Percentiles rank a stretch among this genome's conserved stretches.
phyloP scores from a whole-genome alignment of 2,113 vertebrate species.

The Prionailurus bengalensis region DNA sequence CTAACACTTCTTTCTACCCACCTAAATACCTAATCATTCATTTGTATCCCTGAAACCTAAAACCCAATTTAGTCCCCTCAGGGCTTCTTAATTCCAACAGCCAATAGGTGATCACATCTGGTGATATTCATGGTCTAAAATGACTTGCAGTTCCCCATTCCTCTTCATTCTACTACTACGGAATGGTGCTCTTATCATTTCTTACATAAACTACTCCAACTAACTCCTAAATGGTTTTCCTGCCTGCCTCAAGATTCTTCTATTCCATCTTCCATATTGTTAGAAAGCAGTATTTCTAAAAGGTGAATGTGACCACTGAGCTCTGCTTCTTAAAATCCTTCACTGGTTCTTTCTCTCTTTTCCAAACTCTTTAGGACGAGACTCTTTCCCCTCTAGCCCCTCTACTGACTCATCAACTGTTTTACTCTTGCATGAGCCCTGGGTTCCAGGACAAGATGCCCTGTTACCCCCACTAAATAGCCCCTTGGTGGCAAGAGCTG shows the following conservation, averaged over 20 bases:
- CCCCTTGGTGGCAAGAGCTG: background rate
- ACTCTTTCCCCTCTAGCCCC: accelerated
- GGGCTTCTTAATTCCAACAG: background rate
- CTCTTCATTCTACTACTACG: background rate
- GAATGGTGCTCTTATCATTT: background rate
- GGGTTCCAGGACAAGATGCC: background rate
- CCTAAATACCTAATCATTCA: background rate
- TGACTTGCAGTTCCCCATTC: background rate
- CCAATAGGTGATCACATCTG: background rate
- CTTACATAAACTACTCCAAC: background rate
- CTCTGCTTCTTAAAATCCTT: background rate
- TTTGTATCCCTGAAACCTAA: background rate
- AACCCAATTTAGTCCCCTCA: background rate
- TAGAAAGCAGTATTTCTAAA: background rate
- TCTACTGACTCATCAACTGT: background rate
- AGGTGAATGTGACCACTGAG: background rate
- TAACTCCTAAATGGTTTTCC: background rate
- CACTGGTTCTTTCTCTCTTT: background rate
- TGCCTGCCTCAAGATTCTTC: background rate
- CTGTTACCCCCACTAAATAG: too few species aligned
- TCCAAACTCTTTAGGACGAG: too few species aligned
- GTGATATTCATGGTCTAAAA: background rate
- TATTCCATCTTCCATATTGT: too few species aligned
- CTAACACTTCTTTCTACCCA: background rate
- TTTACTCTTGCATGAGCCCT: background rate